These are phyloP conservation scores for Heterochromis multidens DNA, from an alignment of 2,113 vertebrate species.

Conservation along the genomic window DNA sequence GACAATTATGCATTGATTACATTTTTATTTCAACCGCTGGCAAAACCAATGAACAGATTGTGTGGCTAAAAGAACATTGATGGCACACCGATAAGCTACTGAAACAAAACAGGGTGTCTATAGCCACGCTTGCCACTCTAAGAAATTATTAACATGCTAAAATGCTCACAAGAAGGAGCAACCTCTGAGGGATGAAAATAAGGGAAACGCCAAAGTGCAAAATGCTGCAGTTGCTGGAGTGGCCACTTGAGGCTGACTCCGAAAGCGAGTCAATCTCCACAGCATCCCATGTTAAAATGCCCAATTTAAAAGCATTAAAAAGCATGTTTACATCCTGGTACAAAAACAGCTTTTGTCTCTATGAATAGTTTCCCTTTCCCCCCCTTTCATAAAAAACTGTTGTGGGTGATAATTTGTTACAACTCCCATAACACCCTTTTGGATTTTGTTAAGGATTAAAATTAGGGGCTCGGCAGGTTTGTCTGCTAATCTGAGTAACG, in stretches of 20 bases:
- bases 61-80: not conserved
- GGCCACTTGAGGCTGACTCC: not conserved
- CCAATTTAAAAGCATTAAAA: not conserved
- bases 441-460: not conserved
- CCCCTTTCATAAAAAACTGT: not conserved
- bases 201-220: not conserved
- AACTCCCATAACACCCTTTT: not conserved
- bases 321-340: not conserved
- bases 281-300: not conserved
- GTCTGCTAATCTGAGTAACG: too few species aligned
- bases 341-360: not conserved
- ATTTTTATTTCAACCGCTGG: not conserved
- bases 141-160: not conserved
- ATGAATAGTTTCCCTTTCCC: not conserved
- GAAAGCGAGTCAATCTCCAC: not conserved
- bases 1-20: not conserved
- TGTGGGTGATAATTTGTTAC: not conserved
- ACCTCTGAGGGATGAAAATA: too few species aligned
- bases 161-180: not conserved
- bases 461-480: not conserved
- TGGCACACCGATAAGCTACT: not conserved
- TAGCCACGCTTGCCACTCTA: not conserved
- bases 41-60: not conserved
- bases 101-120: not conserved
- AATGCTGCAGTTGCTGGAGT: not conserved